phyloP scores from a whole-genome alignment of 92 coral and sea anemone genomes.

The Porites evermanni region DNA sequence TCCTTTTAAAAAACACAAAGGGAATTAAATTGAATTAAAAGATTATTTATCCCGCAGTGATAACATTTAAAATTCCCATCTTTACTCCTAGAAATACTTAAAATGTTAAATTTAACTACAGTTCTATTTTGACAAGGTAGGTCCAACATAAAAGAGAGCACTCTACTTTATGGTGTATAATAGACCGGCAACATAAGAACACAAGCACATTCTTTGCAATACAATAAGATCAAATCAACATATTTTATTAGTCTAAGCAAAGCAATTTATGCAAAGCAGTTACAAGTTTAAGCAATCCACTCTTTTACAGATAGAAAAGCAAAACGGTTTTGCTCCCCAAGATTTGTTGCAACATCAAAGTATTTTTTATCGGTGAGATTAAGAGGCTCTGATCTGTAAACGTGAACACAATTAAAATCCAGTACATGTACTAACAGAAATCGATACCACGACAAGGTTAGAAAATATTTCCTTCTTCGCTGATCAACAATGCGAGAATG shows the following conservation, averaged over 20 bases:
- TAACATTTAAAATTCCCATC: slow-evolving; percentile 5
- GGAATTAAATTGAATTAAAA: slow-evolving; percentile 1
- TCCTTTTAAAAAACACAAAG: slow-evolving; percentile 6
- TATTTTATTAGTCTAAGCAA: background rate
- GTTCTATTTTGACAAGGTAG: background rate
- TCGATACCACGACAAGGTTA: background rate
- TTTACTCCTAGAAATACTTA: background rate
- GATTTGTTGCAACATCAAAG: background rate
- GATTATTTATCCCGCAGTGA: slow-evolving; percentile 5
- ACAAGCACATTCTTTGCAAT: slow-evolving; percentile 17
- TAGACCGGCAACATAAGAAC: background rate
- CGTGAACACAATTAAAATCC: background rate
- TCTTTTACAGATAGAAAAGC: background rate
- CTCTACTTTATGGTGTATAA: background rate
- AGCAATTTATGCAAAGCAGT: slow-evolving; percentile 4
- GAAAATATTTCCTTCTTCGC: slow-evolving; percentile 2
- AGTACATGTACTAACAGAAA: slow-evolving; percentile 18
- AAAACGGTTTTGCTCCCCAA: background rate
- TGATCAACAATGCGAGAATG: slow-evolving; percentile 4
- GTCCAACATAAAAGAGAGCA: slow-evolving; percentile 22
- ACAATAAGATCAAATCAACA: background rate
- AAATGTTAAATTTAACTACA: background rate
- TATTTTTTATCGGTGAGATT: background rate
- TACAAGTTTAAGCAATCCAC: background rate
- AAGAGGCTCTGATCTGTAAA: background rate